Evolutionary conservation across 2,797 vertebrate genomes (phyloP).

Genomic region (Stomatorhinus walkeri): DNA sequence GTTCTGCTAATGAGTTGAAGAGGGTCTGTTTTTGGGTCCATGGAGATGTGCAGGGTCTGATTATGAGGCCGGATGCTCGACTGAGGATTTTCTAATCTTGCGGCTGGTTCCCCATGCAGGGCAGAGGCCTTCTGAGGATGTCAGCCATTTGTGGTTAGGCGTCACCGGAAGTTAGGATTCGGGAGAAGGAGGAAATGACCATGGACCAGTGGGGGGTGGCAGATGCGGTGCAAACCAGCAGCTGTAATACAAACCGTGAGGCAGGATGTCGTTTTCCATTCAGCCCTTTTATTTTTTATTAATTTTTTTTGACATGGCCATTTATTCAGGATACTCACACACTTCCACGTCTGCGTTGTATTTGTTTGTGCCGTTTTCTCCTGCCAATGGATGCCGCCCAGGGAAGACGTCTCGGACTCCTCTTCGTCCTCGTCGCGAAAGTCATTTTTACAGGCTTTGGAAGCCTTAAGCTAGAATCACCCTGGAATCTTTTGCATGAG

Average conservation of each 20-base stretch:
- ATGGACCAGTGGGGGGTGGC: neutral
- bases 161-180: neutral
- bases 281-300: neutral
- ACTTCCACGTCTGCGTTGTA: neutral
- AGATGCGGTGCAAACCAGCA: neutral
- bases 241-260: neutral
- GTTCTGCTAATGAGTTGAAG: slow-evolving; percentile 1
- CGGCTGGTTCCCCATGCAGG: slow-evolving; percentile 41
- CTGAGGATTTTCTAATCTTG: slow-evolving; percentile 45
- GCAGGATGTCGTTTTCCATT: neutral
- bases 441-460: neutral
- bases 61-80: slow-evolving; percentile 37
- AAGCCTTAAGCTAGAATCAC: neutral
- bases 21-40: slow-evolving; percentile 43
- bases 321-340: neutral
- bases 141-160: slow-evolving; percentile 13
- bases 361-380: neutral
- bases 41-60: slow-evolving; percentile 44
- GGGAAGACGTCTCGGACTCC: neutral
- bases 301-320: neutral
- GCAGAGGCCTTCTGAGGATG: slow-evolving; percentile 43
- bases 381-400: neutral
- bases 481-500: slow-evolving; percentile 52
- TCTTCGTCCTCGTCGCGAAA: neutral
- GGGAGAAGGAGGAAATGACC: neutral